Conservation (phyloP, 2,888 invertebrate species). For the Drosophila cyrtoloma region DNA sequence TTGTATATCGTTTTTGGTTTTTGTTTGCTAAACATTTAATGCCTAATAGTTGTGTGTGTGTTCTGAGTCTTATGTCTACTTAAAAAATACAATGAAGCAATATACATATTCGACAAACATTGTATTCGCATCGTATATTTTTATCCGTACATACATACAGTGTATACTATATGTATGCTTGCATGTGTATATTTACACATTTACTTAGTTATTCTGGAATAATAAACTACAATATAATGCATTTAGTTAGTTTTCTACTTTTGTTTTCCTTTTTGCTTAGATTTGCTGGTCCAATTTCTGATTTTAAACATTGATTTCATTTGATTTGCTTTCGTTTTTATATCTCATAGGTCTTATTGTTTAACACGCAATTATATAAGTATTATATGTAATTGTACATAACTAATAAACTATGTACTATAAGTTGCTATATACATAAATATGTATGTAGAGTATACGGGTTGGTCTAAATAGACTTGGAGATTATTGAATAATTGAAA, state of each 20-base stretch:
- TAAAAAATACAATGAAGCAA: constrained; percentile 66
- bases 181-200: constrained; percentile 17
- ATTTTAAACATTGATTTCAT: constrained; percentile 57
- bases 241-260: constrained; percentile 25
- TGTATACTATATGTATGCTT: constrained; percentile 21
- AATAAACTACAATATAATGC: constrained; percentile 25
- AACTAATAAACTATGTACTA: constrained; percentile 8
- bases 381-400: constrained; percentile 28
- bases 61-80: constrained; percentile 36
- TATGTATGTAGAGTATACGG: constrained; percentile 6
- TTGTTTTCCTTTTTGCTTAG: constrained; percentile 26
- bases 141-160: constrained; percentile 6
- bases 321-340: constrained; percentile 52
- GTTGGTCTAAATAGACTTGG: constrained; percentile 8
- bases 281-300: constrained; percentile 71
- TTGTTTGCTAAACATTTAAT: constrained; percentile 34
- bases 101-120: constrained; percentile 47
- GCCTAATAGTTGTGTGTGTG: constrained; percentile 33
- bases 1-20: constrained; percentile 1
- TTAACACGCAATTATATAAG: constrained; percentile 32
- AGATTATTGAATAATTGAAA: constrained; percentile 32
- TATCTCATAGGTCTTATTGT: constrained; percentile 28
- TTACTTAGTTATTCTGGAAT: constrained; percentile 19
- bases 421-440: constrained; percentile 10
- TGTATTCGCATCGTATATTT: constrained; percentile 21